Base-by-base conservation (phyloP, 2,113 vertebrate genomes). In the Oncorhynchus clarkii region DNA sequence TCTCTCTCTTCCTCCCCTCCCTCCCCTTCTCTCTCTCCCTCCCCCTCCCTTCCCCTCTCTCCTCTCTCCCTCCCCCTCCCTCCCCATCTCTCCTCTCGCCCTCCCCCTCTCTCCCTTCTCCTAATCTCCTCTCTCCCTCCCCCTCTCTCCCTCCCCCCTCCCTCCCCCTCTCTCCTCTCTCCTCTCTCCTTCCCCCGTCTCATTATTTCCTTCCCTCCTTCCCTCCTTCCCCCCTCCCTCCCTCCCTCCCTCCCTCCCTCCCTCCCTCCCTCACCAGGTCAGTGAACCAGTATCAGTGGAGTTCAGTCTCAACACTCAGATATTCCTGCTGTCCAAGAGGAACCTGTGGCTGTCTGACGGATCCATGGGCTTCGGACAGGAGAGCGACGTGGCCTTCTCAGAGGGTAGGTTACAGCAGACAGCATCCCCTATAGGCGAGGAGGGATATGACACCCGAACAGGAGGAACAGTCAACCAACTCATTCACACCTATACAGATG, bases 271-370 rank as follows among this genome's bases (percentile, higher is more conserved):
- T 74, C 69, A 65, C 6, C 73, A 99, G 97, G 97, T 99, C 87
- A 99, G 97, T 16, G 97, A 99, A 72, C 97, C 97, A 2, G 96
- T 99, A 22, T 95, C 97, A 4, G 93, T 96, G 54, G 96, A 99
- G 80, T 99, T 99, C 88, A 98, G 94, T 83, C 87, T 99, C 81
- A 98, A 99, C 83, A 99, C 97, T 49, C 96, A 95, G 77, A 95
- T 99, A 95, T 94, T 97, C 74, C 90, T 99, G 3, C 83, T 99
- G 73, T 96, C 96, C 66, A 96, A 96, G 89, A 97, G 91, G 85
- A 92, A 85, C 0, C 86, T 97, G 39, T 99, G 97, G 97, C 85
- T 99, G 20, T 98, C 97, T 3, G 96, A 98, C 73, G 97, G 97
- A 72, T 96, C 96, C 0, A 95, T 96, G 94, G 96, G 96, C 66